Percentiles rank a stretch among this genome's conserved stretches.
Conservation (phyloP, 2,888 invertebrate genomes). For the Conistra vaccinii region DNA sequence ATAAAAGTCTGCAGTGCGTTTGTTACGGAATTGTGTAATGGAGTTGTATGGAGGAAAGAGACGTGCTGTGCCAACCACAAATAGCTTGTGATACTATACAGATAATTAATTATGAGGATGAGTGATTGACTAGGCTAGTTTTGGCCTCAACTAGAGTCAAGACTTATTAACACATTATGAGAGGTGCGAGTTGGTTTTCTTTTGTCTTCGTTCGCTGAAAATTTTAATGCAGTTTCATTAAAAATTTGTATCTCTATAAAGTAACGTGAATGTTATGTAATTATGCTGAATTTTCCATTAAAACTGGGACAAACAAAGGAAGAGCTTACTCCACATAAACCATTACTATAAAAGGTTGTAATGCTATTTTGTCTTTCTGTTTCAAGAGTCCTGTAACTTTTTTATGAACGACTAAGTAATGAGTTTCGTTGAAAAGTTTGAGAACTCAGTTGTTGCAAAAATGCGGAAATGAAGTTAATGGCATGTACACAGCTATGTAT, state of each 20-base stretch:
- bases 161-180: not conserved
- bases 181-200: not conserved
- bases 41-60: not conserved
- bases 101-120: not conserved
- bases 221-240: not conserved
- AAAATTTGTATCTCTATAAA: not conserved
- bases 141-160: not conserved
- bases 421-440: conserved; percentile 7
- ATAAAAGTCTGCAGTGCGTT: not conserved
- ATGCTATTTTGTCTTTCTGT: conserved; percentile 2
- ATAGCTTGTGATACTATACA: no score
- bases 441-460: not conserved
- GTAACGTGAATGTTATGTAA: not conserved
- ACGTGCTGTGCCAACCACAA: not conserved
- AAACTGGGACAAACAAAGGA: conserved; percentile 16
- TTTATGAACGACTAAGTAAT: conserved; percentile 19
- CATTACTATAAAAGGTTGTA: conserved; percentile 34
- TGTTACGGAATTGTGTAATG: not conserved
- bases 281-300: conserved; percentile 25
- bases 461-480: not conserved
- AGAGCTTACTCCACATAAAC: conserved; percentile 5
- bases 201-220: not conserved
- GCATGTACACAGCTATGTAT: not conserved
- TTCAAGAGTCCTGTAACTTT: conserved; percentile 1
- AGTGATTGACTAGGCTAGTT: no score